phyloP scores from a whole-genome alignment of 2,797 vertebrate species.

The Acrossocheilus fasciatus region DNA sequence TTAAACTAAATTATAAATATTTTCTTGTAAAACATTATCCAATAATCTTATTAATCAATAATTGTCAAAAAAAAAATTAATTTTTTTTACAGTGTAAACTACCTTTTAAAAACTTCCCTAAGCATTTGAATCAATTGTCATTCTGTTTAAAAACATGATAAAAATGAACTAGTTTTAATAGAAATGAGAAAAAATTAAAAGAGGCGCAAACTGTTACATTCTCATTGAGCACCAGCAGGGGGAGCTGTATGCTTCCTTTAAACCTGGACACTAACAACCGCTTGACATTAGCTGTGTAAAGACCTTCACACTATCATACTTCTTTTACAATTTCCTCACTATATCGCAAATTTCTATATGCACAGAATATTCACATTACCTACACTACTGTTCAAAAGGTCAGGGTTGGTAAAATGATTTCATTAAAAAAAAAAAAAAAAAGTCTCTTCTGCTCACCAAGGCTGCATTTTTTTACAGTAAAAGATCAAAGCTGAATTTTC shows the following conservation, averaged over 20 bases:
- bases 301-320: not conserved
- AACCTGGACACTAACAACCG: not conserved
- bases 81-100: not conserved
- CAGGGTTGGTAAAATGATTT: not conserved
- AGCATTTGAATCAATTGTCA: not conserved
- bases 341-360: not conserved
- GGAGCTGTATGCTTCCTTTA: slow-evolving; percentile 34
- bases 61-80: too few relatives aligned
- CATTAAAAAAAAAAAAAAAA: too few relatives aligned
- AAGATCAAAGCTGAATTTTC: not conserved
- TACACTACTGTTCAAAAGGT: not conserved
- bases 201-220: too few relatives aligned
- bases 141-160: not conserved
- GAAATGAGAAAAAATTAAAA: not conserved
- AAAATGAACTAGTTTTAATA: not conserved
- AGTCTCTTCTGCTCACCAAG: not conserved
- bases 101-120: not conserved
- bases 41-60: not conserved
- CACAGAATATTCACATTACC: not conserved
- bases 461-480: not conserved
- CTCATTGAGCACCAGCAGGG: slow-evolving; percentile 49
- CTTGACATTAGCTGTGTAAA: not conserved
- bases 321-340: not conserved
- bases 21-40: not conserved
- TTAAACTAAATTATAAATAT: not conserved